Percentiles rank a stretch among this genome's conserved stretches.
Evolutionary conservation across 2,113 vertebrate genomes (phyloP).

Genomic region (Rhinopomastus cyanomelas): DNA sequence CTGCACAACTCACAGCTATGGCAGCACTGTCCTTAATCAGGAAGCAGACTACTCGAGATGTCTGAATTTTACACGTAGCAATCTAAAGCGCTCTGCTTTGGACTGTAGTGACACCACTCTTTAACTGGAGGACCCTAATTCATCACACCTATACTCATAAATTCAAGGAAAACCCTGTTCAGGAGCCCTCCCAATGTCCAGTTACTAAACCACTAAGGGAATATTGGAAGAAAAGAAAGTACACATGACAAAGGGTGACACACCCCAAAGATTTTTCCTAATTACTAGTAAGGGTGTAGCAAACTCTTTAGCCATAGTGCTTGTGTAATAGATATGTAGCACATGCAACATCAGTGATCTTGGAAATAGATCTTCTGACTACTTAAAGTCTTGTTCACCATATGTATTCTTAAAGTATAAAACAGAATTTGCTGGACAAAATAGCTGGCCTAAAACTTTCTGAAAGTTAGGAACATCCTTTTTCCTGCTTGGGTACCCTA

Average conservation of each 20-base stretch:
- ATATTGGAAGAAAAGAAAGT: neutral
- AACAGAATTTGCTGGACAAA: neutral
- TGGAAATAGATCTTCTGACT: neutral
- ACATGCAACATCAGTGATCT: fast-evolving
- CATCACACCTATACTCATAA: neutral
- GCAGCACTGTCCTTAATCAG: neutral
- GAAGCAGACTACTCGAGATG: neutral
- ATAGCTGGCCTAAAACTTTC: neutral
- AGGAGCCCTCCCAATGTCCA: neutral
- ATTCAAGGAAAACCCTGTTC: neutral
- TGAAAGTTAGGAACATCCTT: neutral
- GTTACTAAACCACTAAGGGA: neutral
- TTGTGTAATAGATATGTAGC: neutral
- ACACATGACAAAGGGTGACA: neutral
- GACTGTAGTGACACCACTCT: neutral
- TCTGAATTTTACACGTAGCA: neutral
- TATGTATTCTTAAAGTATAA: neutral
- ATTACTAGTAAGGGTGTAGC: neutral
- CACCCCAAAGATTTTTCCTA: neutral
- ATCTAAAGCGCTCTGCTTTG: neutral
- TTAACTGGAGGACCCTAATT: neutral
- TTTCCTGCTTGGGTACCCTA: neutral
- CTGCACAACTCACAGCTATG: neutral
- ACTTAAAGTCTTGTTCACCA: neutral
- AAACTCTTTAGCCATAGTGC: neutral